Conservation (phyloP, 2,888 invertebrate genomes). For the Asteroscopus sphinx region DNA sequence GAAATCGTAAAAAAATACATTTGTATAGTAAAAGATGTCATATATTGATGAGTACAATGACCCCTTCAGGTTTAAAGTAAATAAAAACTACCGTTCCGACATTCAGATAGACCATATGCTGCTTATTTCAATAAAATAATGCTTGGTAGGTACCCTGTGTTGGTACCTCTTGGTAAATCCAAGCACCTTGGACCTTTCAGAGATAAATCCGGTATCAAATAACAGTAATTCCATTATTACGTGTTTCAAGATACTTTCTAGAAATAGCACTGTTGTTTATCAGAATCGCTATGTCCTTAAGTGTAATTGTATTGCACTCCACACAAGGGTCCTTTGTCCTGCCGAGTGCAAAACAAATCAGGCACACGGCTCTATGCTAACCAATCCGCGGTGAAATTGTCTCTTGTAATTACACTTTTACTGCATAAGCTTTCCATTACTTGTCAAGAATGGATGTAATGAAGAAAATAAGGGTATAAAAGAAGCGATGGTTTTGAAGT, state of each 20-base stretch:
- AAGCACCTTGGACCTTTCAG: too few species aligned
- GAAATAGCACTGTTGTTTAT: neutral
- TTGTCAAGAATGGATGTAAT: neutral
- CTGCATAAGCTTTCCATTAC: slow-evolving; percentile 31
- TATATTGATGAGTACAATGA: too few species aligned
- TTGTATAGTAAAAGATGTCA: too few species aligned
- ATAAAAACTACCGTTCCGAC: too few species aligned
- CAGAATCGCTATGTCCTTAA: neutral
- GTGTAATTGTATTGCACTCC: slow-evolving; percentile 9
- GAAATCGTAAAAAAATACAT: too few species aligned
- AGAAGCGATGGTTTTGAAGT: slow-evolving; percentile 4
- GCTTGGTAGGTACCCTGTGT: too few species aligned
- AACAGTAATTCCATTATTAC: neutral
- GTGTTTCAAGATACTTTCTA: neutral
- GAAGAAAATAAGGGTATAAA: neutral
- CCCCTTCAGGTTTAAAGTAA: too few species aligned
- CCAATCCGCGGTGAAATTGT: slow-evolving; percentile 4
- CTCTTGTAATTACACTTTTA: neutral
- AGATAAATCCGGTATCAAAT: neutral
- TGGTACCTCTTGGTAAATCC: too few species aligned
- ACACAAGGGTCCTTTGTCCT: slow-evolving; percentile 42
- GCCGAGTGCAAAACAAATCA: slow-evolving; percentile 66
- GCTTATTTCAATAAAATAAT: too few species aligned
- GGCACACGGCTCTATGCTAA: slow-evolving; percentile 61
- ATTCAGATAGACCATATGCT: too few species aligned